Evolutionary conservation across 2,888 invertebrate genomes (phyloP).

Genomic region (Polyommatus icarus): DNA sequence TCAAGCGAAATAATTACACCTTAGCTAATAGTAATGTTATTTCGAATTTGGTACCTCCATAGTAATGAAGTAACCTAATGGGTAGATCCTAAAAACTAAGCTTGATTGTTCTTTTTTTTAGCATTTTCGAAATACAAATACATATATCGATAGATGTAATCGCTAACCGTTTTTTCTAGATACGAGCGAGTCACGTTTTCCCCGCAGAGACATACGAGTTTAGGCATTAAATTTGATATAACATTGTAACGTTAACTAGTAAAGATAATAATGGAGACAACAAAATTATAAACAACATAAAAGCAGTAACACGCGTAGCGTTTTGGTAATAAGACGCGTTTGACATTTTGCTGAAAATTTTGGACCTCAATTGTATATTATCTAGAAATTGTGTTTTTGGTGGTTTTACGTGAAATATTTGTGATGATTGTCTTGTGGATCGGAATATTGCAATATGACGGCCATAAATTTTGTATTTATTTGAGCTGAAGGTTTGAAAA

Average conservation of each 20-base stretch:
- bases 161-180: neutral
- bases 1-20: no score
- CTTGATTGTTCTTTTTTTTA: neutral
- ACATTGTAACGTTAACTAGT: slow-evolving; percentile 37
- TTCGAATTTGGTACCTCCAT: neutral
- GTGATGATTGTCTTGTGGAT: neutral
- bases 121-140: neutral
- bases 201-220: slow-evolving; percentile 40
- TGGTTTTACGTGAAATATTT: slow-evolving; percentile 24
- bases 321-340: slow-evolving; percentile 43
- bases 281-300: slow-evolving; percentile 47
- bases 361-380: slow-evolving; percentile 34
- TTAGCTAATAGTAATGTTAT: neutral
- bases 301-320: slow-evolving; percentile 47
- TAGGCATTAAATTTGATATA: slow-evolving; percentile 35
- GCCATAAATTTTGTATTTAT: neutral
- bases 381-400: slow-evolving; percentile 32
- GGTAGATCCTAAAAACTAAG: neutral
- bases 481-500: slow-evolving; percentile 14
- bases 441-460: slow-evolving; percentile 24
- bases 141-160: neutral
- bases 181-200: neutral
- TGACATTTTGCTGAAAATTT: slow-evolving; percentile 33
- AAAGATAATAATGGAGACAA: slow-evolving; percentile 46
- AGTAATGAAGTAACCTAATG: no score